These are phyloP conservation scores for Limnodromus scolopaceus DNA, from an alignment of 2,797 vertebrate genomes.

Conservation along the genomic window DNA sequence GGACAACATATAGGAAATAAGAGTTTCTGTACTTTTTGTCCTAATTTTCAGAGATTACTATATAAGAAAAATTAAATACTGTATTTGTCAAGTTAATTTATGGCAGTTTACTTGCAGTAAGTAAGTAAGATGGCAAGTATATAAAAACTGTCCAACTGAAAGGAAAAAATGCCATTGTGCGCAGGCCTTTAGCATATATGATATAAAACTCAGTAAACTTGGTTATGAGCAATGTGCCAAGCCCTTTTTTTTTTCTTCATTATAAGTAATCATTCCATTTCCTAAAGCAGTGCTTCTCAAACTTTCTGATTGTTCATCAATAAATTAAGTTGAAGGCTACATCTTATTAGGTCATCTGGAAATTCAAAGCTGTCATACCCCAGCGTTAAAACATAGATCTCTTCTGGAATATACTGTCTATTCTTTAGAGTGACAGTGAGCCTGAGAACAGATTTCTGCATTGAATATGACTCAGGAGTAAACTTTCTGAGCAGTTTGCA, in stretches of 20 bases:
- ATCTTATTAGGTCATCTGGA: not conserved
- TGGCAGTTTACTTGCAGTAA: not conserved
- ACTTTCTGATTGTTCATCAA: not conserved
- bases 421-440: not conserved
- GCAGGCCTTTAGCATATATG: not conserved
- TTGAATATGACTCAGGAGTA: not conserved
- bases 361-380: not conserved
- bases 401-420: not conserved
- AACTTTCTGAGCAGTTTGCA: not conserved
- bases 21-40: not conserved
- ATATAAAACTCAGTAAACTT: not conserved
- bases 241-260: not conserved
- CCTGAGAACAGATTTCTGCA: not conserved
- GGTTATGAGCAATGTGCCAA: not conserved
- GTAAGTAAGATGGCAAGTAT: not conserved
- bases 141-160: not conserved
- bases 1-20: not conserved
- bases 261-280: not conserved
- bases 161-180: not conserved
- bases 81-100: not conserved
- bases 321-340: not conserved
- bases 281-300: not conserved
- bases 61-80: not conserved
- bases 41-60: not conserved
- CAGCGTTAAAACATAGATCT: not conserved